phyloP scores from a whole-genome alignment of 2,888 invertebrate species.

The Stenodema calcarata region DNA sequence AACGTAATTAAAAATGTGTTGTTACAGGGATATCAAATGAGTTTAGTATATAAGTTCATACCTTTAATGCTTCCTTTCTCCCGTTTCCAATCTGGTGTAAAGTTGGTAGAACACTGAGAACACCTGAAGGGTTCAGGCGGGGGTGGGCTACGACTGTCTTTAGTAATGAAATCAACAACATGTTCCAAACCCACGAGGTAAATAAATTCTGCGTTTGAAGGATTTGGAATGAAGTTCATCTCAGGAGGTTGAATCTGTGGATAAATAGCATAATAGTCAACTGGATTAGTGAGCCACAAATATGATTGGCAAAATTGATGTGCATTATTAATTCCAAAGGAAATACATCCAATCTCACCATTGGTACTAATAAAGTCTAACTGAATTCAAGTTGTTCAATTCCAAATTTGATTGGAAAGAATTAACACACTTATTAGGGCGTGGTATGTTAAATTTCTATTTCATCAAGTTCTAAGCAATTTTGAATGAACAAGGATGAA shows the following conservation, averaged over 20 bases:
- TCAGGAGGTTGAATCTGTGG: slow-evolving; percentile 94
- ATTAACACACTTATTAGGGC: too few relatives aligned
- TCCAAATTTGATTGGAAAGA: too few relatives aligned
- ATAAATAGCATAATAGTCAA: neutral
- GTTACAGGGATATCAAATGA: too few relatives aligned
- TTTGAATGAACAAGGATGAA: too few relatives aligned
- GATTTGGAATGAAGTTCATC: slow-evolving; percentile 99
- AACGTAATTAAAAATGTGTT: too few relatives aligned
- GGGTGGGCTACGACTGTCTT: slow-evolving; percentile 75
- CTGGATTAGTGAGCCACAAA: neutral
- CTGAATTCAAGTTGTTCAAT: too few relatives aligned
- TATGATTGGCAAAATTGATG: too few relatives aligned
- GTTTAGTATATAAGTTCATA: slow-evolving; percentile 56
- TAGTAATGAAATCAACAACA: slow-evolving; percentile 92
- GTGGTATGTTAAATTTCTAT: too few relatives aligned
- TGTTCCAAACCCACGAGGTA: slow-evolving; percentile 95
- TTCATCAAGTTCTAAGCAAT: too few relatives aligned
- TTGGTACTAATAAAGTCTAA: too few relatives aligned
- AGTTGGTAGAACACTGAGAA: slow-evolving; percentile 97
- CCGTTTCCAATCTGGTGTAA: slow-evolving; percentile 99
- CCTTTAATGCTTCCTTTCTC: slow-evolving; percentile 70
- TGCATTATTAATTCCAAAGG: too few relatives aligned
- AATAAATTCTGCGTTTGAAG: slow-evolving; percentile 96
- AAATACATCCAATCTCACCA: too few relatives aligned
- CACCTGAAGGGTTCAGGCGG: slow-evolving; percentile 89